Conservation (phyloP, 1,140 invertebrate species). For the Drosophila leontia region DNA sequence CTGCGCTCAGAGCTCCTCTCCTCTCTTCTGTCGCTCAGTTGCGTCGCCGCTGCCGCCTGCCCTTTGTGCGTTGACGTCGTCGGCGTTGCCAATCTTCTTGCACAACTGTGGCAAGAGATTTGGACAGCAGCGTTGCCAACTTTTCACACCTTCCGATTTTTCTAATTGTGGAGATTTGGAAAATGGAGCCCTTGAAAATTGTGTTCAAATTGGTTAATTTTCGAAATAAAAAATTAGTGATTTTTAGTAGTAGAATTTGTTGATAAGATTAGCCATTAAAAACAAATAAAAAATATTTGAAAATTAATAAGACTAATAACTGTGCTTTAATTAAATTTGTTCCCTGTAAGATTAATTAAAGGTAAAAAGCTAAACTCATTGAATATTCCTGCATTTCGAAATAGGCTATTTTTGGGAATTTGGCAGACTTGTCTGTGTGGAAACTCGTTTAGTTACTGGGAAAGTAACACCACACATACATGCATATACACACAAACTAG, state of each 20-base stretch:
- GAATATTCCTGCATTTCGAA: not conserved
- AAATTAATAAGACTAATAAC: no score
- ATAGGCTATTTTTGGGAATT: not conserved
- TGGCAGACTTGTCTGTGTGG: constrained; percentile 10
- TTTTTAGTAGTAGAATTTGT: not conserved
- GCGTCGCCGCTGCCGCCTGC: constrained; percentile 8
- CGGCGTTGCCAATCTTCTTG: constrained; percentile 19
- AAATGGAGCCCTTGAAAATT: not conserved
- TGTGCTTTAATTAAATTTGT: no score
- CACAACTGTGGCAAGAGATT: constrained; percentile 7
- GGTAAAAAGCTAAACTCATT: not conserved
- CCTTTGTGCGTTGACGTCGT: constrained; percentile 27
- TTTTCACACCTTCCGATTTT: not conserved
- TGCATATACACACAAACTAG: not conserved
- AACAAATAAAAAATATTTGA: no score
- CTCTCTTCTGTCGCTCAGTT: constrained; percentile 11
- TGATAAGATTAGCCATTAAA: not conserved
- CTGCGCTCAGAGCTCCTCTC: constrained; percentile 6
- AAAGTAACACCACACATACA: constrained; percentile 41
- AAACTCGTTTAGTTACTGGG: constrained; percentile 46
- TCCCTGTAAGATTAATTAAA: not conserved
- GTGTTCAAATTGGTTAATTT: not conserved
- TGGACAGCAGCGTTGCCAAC: constrained; percentile 5
- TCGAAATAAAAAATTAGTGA: not conserved
- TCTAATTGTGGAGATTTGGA: not conserved